Evolutionary conservation across 2,797 vertebrate species (phyloP).

Genomic region (Neopelma chrysocephalum): DNA sequence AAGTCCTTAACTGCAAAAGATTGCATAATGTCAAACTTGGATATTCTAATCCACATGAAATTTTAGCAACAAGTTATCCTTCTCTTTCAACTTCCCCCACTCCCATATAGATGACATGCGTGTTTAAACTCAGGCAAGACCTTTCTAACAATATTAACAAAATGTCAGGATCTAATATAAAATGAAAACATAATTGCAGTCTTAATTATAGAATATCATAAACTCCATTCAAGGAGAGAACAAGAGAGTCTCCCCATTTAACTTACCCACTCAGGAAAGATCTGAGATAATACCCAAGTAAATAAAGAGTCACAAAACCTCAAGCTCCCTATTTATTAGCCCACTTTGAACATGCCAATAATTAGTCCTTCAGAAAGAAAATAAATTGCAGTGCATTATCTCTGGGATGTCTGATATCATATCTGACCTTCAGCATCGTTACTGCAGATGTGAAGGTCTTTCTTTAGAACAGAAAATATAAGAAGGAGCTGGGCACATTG

Average conservation of each 20-base stretch:
- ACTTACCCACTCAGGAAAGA: neutral
- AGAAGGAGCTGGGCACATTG: neutral
- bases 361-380: conserved; percentile 67
- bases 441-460: conserved; percentile 40
- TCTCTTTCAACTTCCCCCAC: neutral
- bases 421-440: conserved; percentile 73
- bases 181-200: conserved; percentile 27
- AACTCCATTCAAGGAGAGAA: conserved; percentile 8
- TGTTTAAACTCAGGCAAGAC: conserved; percentile 37
- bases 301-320: conserved; percentile 37
- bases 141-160: conserved; percentile 35
- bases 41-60: neutral
- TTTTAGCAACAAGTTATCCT: neutral
- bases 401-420: conserved; percentile 55
- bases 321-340: conserved; percentile 30
- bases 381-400: conserved; percentile 67
- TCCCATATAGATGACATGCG: neutral
- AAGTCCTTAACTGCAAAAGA: neutral
- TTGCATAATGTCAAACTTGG: neutral
- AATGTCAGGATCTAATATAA: conserved; percentile 42
- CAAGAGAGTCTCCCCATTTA: conserved; percentile 5
- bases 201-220: conserved; percentile 28
- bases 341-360: conserved; percentile 58
- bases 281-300: conserved; percentile 36
- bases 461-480: conserved; percentile 18